phyloP scores from a whole-genome alignment of 2,113 vertebrate genomes.

The Lucifuga dentata region DNA sequence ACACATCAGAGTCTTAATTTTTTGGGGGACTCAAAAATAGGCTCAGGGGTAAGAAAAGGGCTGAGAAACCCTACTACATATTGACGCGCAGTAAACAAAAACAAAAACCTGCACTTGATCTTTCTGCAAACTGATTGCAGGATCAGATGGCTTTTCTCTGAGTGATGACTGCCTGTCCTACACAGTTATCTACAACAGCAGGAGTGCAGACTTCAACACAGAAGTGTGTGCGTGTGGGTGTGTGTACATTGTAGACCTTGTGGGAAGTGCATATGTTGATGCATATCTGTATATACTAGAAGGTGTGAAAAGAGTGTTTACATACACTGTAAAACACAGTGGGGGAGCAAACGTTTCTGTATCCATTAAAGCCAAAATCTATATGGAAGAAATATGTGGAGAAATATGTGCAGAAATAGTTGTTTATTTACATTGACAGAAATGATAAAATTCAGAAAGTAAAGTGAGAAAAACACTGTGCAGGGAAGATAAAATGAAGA shows the following conservation, averaged over 20 bases:
- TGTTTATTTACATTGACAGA: too few species aligned
- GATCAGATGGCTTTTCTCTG: slow-evolving; percentile 21
- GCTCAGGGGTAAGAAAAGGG: slow-evolving; percentile 6
- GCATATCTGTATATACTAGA: not conserved
- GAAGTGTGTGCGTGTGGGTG: slow-evolving; percentile 17
- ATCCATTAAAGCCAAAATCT: not conserved
- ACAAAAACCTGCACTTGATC: too few species aligned
- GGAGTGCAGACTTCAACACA: slow-evolving; percentile 17
- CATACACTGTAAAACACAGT: too few species aligned
- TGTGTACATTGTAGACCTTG: slow-evolving; percentile 8
- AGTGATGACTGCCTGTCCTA: slow-evolving; percentile 22
- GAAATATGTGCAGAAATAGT: too few species aligned
- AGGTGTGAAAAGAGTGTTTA: not conserved
- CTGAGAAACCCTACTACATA: slow-evolving; percentile 18
- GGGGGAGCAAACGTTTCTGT: slow-evolving; percentile 1
- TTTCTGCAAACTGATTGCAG: not conserved
- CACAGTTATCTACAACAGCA: slow-evolving; percentile 26
- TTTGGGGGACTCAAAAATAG: slow-evolving; percentile 2
- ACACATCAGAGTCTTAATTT: slow-evolving; percentile 31
- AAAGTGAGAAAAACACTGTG: not conserved
- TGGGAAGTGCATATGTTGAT: not conserved
- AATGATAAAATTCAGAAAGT: too few species aligned
- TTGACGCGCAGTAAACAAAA: slow-evolving; percentile 12
- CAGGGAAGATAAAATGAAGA: not conserved
- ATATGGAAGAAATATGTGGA: not conserved